Conservation (phyloP, 2,888 invertebrate genomes). For the Actias luna region DNA sequence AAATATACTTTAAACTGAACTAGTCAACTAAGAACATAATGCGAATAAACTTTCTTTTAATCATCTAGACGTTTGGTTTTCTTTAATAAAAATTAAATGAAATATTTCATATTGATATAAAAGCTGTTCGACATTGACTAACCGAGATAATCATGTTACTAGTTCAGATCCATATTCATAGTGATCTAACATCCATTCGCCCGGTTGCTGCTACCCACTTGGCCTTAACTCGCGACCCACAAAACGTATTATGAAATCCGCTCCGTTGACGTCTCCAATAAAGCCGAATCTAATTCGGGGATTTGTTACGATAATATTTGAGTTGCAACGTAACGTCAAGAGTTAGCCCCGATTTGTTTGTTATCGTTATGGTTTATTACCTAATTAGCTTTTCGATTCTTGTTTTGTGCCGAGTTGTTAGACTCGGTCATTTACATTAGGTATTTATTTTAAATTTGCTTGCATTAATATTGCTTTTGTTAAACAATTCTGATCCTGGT, state of each 20-base stretch:
- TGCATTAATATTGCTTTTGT: too few species aligned
- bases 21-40: too few species aligned
- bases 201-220: slow-evolving; percentile 20
- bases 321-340: slow-evolving; percentile 21
- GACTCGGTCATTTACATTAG: background rate
- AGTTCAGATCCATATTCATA: background rate
- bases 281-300: slow-evolving; percentile 43
- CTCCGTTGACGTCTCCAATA: slow-evolving; percentile 31
- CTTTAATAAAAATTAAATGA: background rate
- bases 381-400: background rate
- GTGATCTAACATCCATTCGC: background rate
- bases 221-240: slow-evolving; percentile 30
- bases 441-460: background rate
- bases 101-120: background rate
- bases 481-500: too few species aligned
- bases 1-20: too few species aligned
- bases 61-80: too few species aligned
- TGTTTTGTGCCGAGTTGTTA: background rate
- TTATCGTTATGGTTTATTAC: slow-evolving; percentile 9
- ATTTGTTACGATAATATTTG: slow-evolving; percentile 34
- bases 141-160: background rate
- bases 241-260: slow-evolving; percentile 38
- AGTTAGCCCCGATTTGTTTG: slow-evolving; percentile 1
- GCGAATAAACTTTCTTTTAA: too few species aligned
- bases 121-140: background rate